Evolutionary conservation across 2,113 vertebrate species (phyloP).

Genomic region (Pollimyrus isidori): DNA sequence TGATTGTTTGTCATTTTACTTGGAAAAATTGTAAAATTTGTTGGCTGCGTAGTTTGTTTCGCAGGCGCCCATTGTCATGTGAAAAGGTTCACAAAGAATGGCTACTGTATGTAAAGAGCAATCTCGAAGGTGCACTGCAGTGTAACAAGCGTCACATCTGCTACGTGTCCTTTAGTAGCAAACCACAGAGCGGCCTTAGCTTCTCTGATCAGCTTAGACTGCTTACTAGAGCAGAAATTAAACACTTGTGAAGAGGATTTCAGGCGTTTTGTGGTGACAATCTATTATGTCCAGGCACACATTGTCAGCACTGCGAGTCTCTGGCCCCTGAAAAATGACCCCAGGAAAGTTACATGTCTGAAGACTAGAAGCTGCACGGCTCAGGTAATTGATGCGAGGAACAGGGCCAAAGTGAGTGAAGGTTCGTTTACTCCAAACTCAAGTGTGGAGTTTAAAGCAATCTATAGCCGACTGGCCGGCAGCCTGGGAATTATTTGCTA

Average conservation of each 20-base stretch:
- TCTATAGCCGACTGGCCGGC: background rate
- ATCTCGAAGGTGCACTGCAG: background rate
- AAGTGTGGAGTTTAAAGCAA: background rate
- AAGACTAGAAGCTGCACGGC: background rate
- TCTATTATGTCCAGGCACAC: background rate
- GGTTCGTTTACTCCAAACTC: background rate
- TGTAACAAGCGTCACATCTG: background rate
- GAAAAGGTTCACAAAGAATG: background rate
- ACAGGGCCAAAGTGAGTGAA: background rate
- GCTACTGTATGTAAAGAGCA: background rate
- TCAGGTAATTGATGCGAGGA: background rate
- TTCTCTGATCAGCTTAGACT: background rate
- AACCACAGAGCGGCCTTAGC: background rate
- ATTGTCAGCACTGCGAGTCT: background rate
- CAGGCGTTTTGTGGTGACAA: background rate
- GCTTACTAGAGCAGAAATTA: background rate
- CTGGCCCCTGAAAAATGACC: background rate
- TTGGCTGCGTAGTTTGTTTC: background rate
- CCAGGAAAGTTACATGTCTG: background rate
- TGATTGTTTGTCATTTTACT: background rate
- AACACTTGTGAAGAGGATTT: background rate
- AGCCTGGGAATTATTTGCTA: background rate
- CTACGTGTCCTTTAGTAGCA: background rate
- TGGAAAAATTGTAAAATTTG: background rate
- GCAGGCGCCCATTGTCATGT: background rate